These are phyloP conservation scores for Atrichornis clamosus DNA, from an alignment of 2,113 vertebrate genomes.

Conservation along the genomic window DNA sequence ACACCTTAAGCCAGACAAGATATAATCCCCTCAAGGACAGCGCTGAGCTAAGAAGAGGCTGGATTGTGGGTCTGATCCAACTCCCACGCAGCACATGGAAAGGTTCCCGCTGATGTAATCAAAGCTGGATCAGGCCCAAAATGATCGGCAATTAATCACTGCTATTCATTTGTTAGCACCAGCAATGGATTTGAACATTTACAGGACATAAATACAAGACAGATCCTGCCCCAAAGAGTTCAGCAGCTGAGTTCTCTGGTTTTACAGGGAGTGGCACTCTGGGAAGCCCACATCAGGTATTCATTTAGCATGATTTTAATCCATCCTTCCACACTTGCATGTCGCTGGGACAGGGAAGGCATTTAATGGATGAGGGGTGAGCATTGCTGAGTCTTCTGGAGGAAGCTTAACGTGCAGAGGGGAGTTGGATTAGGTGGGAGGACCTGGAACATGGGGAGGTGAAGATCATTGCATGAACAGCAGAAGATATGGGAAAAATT, in stretches of 20 bases:
- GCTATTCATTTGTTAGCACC: constrained; percentile 48
- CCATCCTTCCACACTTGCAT: background rate
- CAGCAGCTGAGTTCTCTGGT: constrained; percentile 1
- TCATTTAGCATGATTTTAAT: constrained; percentile 29
- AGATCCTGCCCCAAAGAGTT: background rate
- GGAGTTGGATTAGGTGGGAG: constrained; percentile 11
- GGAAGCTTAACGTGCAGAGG: background rate
- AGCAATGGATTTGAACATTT: constrained; percentile 9
- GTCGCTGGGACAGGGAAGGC: background rate
- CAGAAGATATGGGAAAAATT: background rate
- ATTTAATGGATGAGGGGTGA: background rate
- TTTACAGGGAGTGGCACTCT: background rate
- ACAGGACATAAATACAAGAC: constrained; percentile 23
- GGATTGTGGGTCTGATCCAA: constrained; percentile 4
- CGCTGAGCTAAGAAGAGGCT: background rate
- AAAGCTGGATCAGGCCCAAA: background rate
- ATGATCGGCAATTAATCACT: constrained; percentile 28
- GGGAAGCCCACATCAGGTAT: constrained; percentile 34
- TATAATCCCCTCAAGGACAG: background rate
- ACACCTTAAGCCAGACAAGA: background rate
- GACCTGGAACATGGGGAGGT: background rate
- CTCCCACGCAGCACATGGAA: constrained; percentile 7
- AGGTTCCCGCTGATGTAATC: constrained; percentile 39
- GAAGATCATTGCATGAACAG: background rate
- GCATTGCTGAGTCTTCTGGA: background rate